These are phyloP conservation scores for Drosophila longiperda DNA, from an alignment of 2,888 invertebrate species.

Conservation along the genomic window DNA sequence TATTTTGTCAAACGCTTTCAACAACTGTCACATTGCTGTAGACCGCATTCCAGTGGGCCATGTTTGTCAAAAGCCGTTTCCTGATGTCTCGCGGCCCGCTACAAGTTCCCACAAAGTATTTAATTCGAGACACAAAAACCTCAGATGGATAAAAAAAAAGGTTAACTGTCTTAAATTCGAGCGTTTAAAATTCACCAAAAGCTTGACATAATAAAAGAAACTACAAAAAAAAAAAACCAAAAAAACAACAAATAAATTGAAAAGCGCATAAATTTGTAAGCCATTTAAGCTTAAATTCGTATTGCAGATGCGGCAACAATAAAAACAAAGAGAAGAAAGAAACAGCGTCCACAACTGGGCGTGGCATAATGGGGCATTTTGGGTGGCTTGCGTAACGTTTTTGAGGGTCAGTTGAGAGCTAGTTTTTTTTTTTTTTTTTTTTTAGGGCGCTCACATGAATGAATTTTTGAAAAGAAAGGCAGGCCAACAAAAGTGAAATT, in stretches of 20 bases:
- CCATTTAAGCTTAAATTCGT: slow-evolving; percentile 49
- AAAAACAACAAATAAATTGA: slow-evolving; percentile 39
- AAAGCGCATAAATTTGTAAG: slow-evolving; percentile 72
- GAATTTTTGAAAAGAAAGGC: slow-evolving; percentile 49
- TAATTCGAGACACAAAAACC: slow-evolving; percentile 12
- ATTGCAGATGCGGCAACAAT: slow-evolving; percentile 35
- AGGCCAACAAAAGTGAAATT: slow-evolving; percentile 70
- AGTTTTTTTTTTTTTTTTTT: slow-evolving; percentile 1
- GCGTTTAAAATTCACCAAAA: slow-evolving; percentile 24
- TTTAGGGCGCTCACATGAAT: slow-evolving; percentile 52
- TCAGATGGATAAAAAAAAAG: slow-evolving; percentile 38
- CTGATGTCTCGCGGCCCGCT: slow-evolving; percentile 21
- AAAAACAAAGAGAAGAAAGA: slow-evolving; percentile 26
- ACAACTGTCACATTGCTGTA: slow-evolving; percentile 25
- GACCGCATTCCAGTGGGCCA: slow-evolving; percentile 49
- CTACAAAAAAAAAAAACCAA: slow-evolving; percentile 4
- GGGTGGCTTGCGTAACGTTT: slow-evolving; percentile 56
- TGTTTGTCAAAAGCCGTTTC: slow-evolving; percentile 30
- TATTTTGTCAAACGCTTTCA: slow-evolving; percentile 54
- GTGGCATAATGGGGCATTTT: slow-evolving; percentile 38
- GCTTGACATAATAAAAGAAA: slow-evolving; percentile 48
- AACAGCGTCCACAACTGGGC: slow-evolving; percentile 60
- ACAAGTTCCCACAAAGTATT: slow-evolving; percentile 12
- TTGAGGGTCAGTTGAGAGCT: slow-evolving; percentile 58
- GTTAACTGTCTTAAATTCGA: neutral